A percentile compares a stretch with the other conserved stretches of the same genome.
These are phyloP conservation scores for Chironex yamaguchii DNA, from an alignment of 30 jellyfish, hydroid and myxozoan species.

Conservation along the genomic window DNA sequence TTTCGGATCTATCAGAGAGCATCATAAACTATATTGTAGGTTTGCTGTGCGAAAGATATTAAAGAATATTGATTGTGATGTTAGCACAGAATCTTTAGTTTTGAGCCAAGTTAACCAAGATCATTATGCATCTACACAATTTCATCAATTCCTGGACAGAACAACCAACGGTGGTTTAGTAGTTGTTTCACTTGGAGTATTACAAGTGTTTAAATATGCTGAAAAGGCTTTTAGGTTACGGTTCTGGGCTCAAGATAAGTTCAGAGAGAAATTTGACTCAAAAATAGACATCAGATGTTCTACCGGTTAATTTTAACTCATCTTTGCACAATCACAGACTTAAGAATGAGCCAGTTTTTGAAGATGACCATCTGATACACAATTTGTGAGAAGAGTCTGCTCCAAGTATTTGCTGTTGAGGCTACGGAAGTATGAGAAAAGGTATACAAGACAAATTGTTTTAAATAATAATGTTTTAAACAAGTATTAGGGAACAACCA, in stretches of 20 bases:
- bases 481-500: too few relatives aligned
- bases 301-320: neutral
- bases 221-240: neutral
- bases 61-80: slow-evolving; percentile 3
- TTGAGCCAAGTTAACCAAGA: neutral
- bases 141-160: neutral
- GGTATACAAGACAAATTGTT: too few relatives aligned
- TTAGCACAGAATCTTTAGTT: neutral
- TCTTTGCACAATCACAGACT: neutral
- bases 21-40: too few relatives aligned
- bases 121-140: neutral
- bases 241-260: neutral
- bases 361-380: slow-evolving; percentile 1
- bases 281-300: too few relatives aligned
- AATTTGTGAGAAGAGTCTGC: too few relatives aligned
- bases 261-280: slow-evolving; percentile 1
- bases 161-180: neutral
- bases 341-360: slow-evolving; percentile 2
- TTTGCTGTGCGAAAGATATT: neutral
- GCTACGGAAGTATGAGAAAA: too few relatives aligned
- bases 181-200: neutral
- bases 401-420: too few relatives aligned
- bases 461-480: too few relatives aligned
- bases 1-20: too few relatives aligned
- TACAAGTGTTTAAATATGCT: slow-evolving; percentile 1